Base-by-base conservation (phyloP, 2,888 invertebrate genomes). In the Parelbella ahira region DNA sequence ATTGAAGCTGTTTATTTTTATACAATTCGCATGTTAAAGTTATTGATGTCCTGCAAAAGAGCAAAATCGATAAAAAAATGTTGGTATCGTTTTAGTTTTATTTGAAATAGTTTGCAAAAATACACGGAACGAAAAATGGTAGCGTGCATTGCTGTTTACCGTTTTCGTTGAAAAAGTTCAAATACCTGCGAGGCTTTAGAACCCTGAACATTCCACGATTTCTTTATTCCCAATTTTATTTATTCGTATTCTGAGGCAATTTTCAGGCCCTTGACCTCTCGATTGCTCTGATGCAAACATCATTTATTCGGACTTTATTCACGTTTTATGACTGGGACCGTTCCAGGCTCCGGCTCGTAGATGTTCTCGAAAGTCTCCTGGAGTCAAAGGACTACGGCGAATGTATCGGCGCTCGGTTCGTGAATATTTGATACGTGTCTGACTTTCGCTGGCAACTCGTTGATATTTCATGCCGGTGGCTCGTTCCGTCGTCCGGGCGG, bases 351-450 rank as follows among this genome's bases (percentile, higher is more conserved):
- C 20, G 13, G 12, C n/a, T n/a, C n/a, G 6, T 20, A n/a, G 11
- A 20, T 8, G 11, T 36, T 12, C 37, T 20, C 28, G 7, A 20
- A 25, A 6, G 29, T 8, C 38, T 9, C 10, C 21, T 12, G 13
- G n/a, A 25, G 39, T 29, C 20, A 18, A 38, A 11, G 6, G 9
- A 10, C 36, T 28, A 21, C 7, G 15, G 13, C 11, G 7, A 9
- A 25, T 13, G 33, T 41, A 41, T 33, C 33, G 33, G 20, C 13
- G n/a, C 33, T 36, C 7, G 10, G 7, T 11, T 10, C 13, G n/a
- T 41, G 33, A 33, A 41, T 33, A 33, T 33, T 41, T 41, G 41
- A 41, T 41, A 21, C 19, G n/a, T 13, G 7, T 27, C 33, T 27
- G 41, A 20, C 33, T 41, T 25, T 39, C 25, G 32, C 13, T 7